Base-by-base conservation (phyloP, 2,797 vertebrate genomes). In the Trachops cirrhosus region DNA sequence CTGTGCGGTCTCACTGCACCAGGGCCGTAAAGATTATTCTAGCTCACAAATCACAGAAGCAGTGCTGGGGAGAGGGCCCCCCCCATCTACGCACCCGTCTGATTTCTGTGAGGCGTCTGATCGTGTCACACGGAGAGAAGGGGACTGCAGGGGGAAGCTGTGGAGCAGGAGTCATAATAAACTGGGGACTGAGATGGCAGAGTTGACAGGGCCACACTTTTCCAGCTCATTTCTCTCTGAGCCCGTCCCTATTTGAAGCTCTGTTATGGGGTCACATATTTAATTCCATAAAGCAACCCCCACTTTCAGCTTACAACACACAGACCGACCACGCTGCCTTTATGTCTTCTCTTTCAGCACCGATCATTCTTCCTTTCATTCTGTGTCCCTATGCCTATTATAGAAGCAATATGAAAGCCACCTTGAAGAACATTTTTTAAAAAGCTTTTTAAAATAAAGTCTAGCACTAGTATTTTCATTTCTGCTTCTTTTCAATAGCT, bases 381-480 rank as follows among this genome's bases (percentile, higher is more conserved):
- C 26, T 57, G 44, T 73, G 37, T 54, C 29, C 9, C 29, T 54
- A 18, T 6, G 24, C 11, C 6, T 41, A 7, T 39, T 34, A 54
- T 16, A 78, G 11, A 94, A 71, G 16, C 15, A 44, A 68, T 24
- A 62, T 24, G 50, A 57, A 89, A 92, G 32, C 14, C 18, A 80
- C 9, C 16, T 78, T 19, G n/a, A n/a, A 71, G 44, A 77, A 74
- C 9, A 62, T 19, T 59, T 89, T 74, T 64, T 6, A 82, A 48
- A 95, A 39, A 52, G 21, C 57, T 68, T 32, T 59, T 57, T 22
- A 75, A 92, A 82, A n/a, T 62, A 68, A 95, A 79, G 16, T 44
- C 50, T 12, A 86, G 19, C 2, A n/a, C 68, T 77, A 44, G 41
- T 95, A 84, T 79, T 79, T 89, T 91, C 32, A 75, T 85, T 87